A percentile compares a stretch with the other conserved stretches of the same genome.
Conservation (phyloP, 2,113 vertebrate genomes). For the Prinia subflava region DNA sequence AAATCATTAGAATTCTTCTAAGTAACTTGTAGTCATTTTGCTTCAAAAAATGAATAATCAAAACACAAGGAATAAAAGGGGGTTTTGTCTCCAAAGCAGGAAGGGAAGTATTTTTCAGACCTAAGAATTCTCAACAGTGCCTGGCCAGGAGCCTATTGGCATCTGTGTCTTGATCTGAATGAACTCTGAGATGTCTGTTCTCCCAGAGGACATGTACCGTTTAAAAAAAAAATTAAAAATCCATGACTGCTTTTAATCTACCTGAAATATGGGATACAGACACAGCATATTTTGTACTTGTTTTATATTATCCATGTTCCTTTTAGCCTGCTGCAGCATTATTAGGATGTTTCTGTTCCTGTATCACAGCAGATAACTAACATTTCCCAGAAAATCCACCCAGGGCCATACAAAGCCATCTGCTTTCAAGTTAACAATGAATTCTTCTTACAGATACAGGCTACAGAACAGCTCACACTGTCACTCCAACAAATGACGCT, state of each 20-base stretch:
- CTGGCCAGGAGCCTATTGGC: conserved; percentile 26
- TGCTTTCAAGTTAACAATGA: neutral
- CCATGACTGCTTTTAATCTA: conserved; percentile 29
- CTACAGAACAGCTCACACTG: neutral
- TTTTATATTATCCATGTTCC: neutral
- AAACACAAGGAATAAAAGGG: conserved; percentile 34
- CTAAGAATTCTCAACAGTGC: conserved; percentile 34
- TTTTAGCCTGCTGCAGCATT: neutral
- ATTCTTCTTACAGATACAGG: neutral
- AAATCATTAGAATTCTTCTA: conserved; percentile 4
- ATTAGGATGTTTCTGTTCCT: conserved; percentile 10
- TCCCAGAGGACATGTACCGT: neutral
- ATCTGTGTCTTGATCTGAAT: conserved; percentile 20
- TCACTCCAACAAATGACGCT: neutral
- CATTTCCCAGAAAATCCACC: neutral
- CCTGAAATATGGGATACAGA: conserved; percentile 34
- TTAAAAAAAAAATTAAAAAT: neutral
- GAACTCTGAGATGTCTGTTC: conserved; percentile 33
- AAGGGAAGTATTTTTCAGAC: conserved; percentile 53
- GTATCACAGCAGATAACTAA: neutral
- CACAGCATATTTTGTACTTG: neutral
- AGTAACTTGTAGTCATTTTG: neutral
- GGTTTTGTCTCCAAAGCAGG: conserved; percentile 31
- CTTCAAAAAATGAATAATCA: conserved; percentile 39
- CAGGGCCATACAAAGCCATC: neutral